These are phyloP conservation scores for Chymomyza amoena DNA, from an alignment of 2,888 invertebrate genomes.

Conservation along the genomic window DNA sequence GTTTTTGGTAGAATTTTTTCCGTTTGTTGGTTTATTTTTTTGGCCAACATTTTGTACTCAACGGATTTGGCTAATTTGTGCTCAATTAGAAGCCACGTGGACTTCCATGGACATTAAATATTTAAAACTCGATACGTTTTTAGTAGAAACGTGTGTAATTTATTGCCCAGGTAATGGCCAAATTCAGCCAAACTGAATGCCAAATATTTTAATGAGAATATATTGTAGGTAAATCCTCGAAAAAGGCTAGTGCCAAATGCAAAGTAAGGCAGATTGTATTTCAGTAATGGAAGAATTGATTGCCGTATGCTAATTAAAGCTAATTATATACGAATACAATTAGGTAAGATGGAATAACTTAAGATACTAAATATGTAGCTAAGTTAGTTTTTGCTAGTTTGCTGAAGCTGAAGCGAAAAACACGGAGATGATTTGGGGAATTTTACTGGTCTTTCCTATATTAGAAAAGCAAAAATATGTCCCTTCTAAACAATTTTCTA, in stretches of 20 bases:
- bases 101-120: slow-evolving; percentile 17
- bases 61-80: slow-evolving; percentile 65
- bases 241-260: background rate
- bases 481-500: too few species aligned
- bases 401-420: too few species aligned
- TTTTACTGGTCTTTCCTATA: too few species aligned
- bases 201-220: background rate
- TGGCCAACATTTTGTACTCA: slow-evolving; percentile 24
- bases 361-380: background rate
- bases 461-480: too few species aligned
- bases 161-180: slow-evolving; percentile 23
- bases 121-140: slow-evolving; percentile 4
- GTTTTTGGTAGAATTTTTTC: too few species aligned
- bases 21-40: slow-evolving; percentile 30
- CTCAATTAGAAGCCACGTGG: slow-evolving; percentile 6
- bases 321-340: background rate
- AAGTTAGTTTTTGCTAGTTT: too few species aligned
- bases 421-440: too few species aligned
- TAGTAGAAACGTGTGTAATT: slow-evolving; percentile 24
- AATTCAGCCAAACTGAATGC: background rate
- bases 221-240: background rate
- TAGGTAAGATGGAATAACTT: background rate
- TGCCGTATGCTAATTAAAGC: background rate
- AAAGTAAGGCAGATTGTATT: background rate
- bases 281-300: background rate